phyloP scores from a whole-genome alignment of 2,113 vertebrate species.

The Mixornis gularis region DNA sequence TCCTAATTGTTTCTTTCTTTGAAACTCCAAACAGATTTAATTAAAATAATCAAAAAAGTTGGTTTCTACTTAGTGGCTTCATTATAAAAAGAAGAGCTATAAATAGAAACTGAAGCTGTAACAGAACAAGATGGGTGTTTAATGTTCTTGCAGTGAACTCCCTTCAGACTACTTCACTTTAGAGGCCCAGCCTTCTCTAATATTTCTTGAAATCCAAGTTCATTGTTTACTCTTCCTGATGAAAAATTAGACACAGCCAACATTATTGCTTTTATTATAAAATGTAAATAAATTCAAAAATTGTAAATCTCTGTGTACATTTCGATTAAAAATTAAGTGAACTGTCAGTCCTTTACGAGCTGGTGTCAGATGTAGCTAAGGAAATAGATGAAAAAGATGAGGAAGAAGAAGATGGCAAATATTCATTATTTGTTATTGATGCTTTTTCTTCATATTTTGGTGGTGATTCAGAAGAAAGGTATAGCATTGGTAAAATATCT shows the following conservation, averaged over 20 bases:
- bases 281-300: conserved; percentile 58
- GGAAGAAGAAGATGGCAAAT: background rate
- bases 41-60: background rate
- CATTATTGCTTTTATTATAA: conserved; percentile 64
- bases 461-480: conserved; percentile 53
- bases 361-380: conserved; percentile 1
- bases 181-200: background rate
- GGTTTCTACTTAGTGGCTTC: background rate
- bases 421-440: conserved; percentile 1
- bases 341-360: background rate
- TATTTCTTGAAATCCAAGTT: background rate
- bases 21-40: conserved; percentile 7
- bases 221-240: background rate
- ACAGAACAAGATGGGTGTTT: background rate
- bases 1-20: background rate
- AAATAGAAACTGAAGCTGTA: background rate
- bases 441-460: conserved; percentile 72
- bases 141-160: background rate
- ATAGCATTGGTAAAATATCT: background rate
- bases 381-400: conserved; percentile 1
- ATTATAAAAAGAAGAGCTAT: background rate
- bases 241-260: conserved; percentile 7
- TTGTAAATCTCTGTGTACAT: background rate
- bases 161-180: background rate
- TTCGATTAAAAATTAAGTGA: conserved; percentile 27